Evolutionary conservation across 2,888 invertebrate species (phyloP), one percentile per base, ranked within the genome.

Genomic region (Caradrina clavipalpis): DNA sequence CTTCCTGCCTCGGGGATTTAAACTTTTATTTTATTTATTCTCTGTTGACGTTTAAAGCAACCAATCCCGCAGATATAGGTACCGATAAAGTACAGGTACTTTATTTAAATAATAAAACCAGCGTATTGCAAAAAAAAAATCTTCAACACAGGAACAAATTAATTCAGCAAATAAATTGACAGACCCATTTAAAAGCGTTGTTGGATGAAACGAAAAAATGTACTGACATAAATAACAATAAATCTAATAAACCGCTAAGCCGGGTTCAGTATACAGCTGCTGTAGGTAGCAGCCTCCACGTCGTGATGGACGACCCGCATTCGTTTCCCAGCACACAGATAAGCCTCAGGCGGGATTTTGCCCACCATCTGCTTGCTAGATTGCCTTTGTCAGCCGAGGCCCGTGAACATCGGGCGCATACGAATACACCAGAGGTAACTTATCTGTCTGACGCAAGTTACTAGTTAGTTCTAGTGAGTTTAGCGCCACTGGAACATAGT

Each of bases 381-480:
- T 88, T 88, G 86, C 86, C 84, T 87, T 88, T 87, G 86, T 87
- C 80, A 80, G 73, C 31, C 56, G 68, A 72, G 83, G 80, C 82
- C 73, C 70, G 73, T 78, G 81, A 82, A 84, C 81, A 82, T 83
- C 79, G 77, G 73, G 73, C 80, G 80, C 83, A 81, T 82, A 82
- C 78, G 78, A 77, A 81, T 60, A 78, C 67, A 74, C 79, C 54
- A 53, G 82, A 81, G 84, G 80, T 79, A 80, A 86, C 86, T 88
- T 89, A 88, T 85, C 87, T 84, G 80, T 68, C 72, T 72, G 71
- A 79, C 81, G 64, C 75, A 90, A 91, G 87, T 90, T 78, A 82
- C 71, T 89, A 90, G 87, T 90, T 82, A 86, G 84, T 88, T 88
- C 71, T 81, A 78, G 62, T 55, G 78, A 86, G 86, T 87, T 86